Conservation (phyloP, 2,888 invertebrate species). For the Trichopoda pennipes region DNA sequence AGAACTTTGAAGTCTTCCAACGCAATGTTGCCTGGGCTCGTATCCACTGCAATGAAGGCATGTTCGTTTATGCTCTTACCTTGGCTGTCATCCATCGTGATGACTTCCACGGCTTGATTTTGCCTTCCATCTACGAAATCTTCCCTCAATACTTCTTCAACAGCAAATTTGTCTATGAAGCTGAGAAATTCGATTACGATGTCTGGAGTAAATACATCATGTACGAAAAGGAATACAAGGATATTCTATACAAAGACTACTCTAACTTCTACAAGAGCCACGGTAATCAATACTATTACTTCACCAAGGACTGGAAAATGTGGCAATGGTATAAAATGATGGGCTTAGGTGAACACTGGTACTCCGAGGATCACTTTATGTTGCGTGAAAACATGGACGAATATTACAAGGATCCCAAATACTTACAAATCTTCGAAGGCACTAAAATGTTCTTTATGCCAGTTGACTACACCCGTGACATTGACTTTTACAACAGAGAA, state of each 20-base stretch:
- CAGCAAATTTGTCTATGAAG: constrained; percentile 81
- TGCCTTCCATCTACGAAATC: constrained; percentile 85
- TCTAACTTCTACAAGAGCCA: constrained; percentile 70
- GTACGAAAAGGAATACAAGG: constrained; percentile 72
- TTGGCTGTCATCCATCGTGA: constrained; percentile 83
- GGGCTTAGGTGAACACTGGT: constrained; percentile 76
- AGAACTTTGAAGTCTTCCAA: constrained; percentile 87
- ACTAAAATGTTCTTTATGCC: constrained; percentile 76
- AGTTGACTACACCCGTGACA: constrained; percentile 84
- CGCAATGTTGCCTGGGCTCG: constrained; percentile 87
- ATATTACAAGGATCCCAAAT: constrained; percentile 73
- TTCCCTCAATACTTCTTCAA: constrained; percentile 84
- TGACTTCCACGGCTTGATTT: constrained; percentile 82
- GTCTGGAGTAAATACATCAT: constrained; percentile 68
- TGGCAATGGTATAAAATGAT: constrained; percentile 79
- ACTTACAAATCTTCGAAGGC: constrained; percentile 72
- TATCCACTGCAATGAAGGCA: constrained; percentile 83
- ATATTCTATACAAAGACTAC: constrained; percentile 77
- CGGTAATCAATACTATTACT: constrained; percentile 69
- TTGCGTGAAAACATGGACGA: constrained; percentile 75
- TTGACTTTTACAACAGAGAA: constrained; percentile 82
- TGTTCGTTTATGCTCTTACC: constrained; percentile 84
- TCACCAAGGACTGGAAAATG: constrained; percentile 76
- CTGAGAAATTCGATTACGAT: constrained; percentile 71
- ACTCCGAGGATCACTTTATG: constrained; percentile 72